Evolutionary conservation across 2,888 invertebrate species (phyloP).

Genomic region (Rambutsinella grinnellia): DNA sequence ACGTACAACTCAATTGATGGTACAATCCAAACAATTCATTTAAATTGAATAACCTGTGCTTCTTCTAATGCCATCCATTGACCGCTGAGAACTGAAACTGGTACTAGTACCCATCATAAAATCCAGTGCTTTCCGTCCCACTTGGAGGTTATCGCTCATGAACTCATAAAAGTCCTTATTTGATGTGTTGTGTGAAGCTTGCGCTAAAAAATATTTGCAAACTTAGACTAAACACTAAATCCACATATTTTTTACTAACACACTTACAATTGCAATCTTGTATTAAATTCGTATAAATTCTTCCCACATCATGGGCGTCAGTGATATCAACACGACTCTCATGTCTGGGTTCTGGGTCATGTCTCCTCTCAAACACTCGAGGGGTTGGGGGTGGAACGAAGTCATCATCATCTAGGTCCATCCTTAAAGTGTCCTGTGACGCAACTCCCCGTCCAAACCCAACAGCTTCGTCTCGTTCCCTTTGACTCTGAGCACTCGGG

Average conservation of each 20-base stretch:
- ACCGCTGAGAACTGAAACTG: no score
- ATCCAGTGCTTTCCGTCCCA: conserved; percentile 4
- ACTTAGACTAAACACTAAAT: neutral
- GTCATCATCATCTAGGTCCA: conserved; percentile 1
- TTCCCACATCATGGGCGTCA: conserved; percentile 8
- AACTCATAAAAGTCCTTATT: conserved; percentile 23
- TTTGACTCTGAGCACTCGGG: neutral
- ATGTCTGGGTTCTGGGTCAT: no score
- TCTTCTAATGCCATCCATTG: no score
- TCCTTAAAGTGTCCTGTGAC: neutral
- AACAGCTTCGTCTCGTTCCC: neutral
- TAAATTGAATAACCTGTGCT: no score
- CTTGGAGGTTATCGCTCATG: conserved; percentile 20
- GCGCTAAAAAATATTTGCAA: conserved; percentile 4
- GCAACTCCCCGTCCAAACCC: neutral
- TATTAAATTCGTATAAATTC: conserved; percentile 14
- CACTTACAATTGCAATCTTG: conserved; percentile 23
- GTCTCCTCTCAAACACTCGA: no score
- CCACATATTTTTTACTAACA: neutral
- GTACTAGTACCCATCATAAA: no score
- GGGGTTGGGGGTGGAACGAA: conserved; percentile 34
- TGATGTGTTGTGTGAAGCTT: conserved; percentile 1
- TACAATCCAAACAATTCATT: no score
- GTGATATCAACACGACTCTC: neutral
- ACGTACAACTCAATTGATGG: no score